Conservation (phyloP, 2,797 vertebrate genomes). For the Malurus splendens region DNA sequence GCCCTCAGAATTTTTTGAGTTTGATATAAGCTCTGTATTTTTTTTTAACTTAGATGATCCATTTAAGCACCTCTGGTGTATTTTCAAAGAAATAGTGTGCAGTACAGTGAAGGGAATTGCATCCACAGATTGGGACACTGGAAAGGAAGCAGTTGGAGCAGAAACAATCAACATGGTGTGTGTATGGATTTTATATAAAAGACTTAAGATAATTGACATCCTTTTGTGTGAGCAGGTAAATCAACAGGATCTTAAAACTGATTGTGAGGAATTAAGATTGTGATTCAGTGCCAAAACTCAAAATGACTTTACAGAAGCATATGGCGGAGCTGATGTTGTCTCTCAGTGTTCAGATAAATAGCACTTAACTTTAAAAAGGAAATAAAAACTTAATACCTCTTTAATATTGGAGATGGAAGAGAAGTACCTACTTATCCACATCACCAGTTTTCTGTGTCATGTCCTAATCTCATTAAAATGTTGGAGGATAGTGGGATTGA, state of each 20-base stretch:
- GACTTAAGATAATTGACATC: background rate
- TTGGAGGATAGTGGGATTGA: background rate
- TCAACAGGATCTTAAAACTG: background rate
- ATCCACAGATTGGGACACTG: background rate
- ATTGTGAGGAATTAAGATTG: background rate
- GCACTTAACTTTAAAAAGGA: background rate
- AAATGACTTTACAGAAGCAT: background rate
- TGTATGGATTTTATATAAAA: background rate
- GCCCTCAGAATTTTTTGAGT: background rate
- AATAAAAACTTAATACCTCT: background rate
- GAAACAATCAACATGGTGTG: background rate
- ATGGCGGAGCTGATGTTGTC: fast-evolving
- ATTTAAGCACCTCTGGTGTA: background rate
- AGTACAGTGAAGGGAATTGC: background rate
- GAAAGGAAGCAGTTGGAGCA: background rate
- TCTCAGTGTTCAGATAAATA: background rate
- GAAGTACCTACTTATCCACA: background rate
- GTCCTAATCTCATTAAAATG: background rate
- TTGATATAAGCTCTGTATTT: background rate
- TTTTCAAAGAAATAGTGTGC: background rate
- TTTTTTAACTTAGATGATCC: background rate
- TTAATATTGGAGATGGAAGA: background rate
- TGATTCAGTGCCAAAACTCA: background rate
- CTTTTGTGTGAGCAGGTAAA: background rate
- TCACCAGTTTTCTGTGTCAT: background rate